Base-by-base conservation (phyloP, 2,888 invertebrate species). In the Pilophorus perplexus region DNA sequence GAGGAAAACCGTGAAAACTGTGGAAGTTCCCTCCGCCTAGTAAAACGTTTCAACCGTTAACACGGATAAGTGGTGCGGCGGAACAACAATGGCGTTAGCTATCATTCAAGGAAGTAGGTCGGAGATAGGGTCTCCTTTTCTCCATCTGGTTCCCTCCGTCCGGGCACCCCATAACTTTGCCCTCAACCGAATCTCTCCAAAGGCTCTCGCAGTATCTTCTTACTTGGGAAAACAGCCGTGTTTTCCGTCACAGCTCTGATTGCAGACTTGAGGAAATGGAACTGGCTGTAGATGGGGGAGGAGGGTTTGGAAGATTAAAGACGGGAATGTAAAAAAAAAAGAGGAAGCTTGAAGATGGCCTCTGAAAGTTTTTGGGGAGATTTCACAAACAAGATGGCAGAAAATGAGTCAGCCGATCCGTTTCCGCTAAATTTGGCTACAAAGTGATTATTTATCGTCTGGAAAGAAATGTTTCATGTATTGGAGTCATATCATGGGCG, bases 81-180 rank as follows among this genome's bases (percentile, higher is more conserved):
- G 59, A 59, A 42, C 59, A 42, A 42, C 40, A 59, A 40, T 40
- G 59, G 59, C 59, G 59, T 42, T 42, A 42, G 59, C 59, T 59
- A 59, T 59, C 59, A 59, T 38, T 59, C 59, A 59, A 59, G 42
- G 59, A 59, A 59, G 28, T 59, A 42, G 59, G 59, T 59, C 59
- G 59, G 59, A 59, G 59, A 59, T 59, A 59, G 28, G 40, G 59
- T 42, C 59, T 25, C 38, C 25, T 38, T 42, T 28, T 12, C 28
- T 52, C 52, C 52, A 52, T 52, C 52, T 52, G 52, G 27, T 52
- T 28, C n/a, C n/a, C n/a, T n/a, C n/a, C 52, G 25, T 52, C 52
- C 52, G 18, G 28, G 27, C 25, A 16, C 52, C 25, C 23, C 52
- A 28, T 28, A 23, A 28, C 52, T 52, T 14, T 18, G 52, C 14